Evolutionary conservation across 2,797 vertebrate species (phyloP).

Genomic region (Helostoma temminkii): DNA sequence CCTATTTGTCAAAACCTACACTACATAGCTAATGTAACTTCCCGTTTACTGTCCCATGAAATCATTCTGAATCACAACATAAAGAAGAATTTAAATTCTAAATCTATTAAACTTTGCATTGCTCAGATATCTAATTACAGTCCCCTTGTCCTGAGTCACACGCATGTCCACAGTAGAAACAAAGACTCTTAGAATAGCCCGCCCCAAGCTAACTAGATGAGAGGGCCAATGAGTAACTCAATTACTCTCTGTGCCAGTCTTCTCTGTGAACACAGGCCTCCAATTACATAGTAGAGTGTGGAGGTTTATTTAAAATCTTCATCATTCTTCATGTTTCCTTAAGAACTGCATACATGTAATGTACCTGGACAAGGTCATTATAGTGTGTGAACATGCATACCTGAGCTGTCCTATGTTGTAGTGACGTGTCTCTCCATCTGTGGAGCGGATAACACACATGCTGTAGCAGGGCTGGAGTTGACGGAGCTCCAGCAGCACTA

Average conservation of each 20-base stretch:
- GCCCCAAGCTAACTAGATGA: slow-evolving; percentile 43
- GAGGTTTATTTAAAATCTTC: too few species aligned
- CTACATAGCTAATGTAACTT: too few species aligned
- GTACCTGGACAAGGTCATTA: background rate
- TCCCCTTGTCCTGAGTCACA: slow-evolving; percentile 6
- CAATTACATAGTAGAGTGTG: slow-evolving; percentile 55
- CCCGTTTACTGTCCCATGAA: background rate
- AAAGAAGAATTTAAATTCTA: background rate
- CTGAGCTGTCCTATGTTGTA: slow-evolving; percentile 95
- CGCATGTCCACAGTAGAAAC: slow-evolving; percentile 9
- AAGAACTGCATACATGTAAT: background rate
- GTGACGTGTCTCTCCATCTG: slow-evolving; percentile 91
- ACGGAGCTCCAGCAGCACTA: slow-evolving; percentile 93
- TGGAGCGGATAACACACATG: slow-evolving; percentile 92
- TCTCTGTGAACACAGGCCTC: slow-evolving; percentile 60
- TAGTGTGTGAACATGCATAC: slow-evolving; percentile 61
- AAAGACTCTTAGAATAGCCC: slow-evolving; percentile 48
- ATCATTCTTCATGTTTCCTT: background rate
- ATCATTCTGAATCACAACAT: background rate
- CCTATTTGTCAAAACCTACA: too few species aligned
- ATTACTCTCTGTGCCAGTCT: slow-evolving; percentile 59
- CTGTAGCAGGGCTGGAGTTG: slow-evolving; percentile 93
- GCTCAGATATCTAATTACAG: slow-evolving; percentile 17
- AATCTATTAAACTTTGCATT: background rate
- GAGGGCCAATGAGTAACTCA: slow-evolving; percentile 61